Evolutionary conservation across 1,140 invertebrate genomes (phyloP).

Genomic region (Rhopalosiphum padi): DNA sequence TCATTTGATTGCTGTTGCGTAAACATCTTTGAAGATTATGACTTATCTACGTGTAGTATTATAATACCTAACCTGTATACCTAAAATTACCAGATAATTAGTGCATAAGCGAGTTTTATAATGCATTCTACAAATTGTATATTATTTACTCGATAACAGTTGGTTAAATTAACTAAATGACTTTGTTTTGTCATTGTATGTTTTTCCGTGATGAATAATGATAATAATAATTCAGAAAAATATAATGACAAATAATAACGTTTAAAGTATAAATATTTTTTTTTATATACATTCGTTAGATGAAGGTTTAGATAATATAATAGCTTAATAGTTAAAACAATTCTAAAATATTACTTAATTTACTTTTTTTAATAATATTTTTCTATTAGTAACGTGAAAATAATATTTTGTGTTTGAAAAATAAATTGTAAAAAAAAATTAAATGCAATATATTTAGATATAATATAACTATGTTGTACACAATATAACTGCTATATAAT

Average conservation of each 20-base stretch:
- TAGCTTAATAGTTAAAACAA: background rate
- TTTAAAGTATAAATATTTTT: background rate
- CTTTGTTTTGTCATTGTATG: background rate
- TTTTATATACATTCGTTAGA: background rate
- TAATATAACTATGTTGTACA: background rate
- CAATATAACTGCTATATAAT: background rate
- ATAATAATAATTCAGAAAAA: background rate
- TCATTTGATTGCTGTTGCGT: background rate
- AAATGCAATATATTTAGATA: background rate
- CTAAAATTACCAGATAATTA: background rate
- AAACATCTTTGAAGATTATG: background rate
- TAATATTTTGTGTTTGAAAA: background rate
- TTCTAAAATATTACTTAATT: background rate
- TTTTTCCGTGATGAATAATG: background rate
- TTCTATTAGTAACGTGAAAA: background rate
- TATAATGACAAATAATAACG: no score
- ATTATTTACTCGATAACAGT: background rate
- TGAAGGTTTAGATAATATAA: background rate
- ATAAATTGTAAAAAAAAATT: background rate
- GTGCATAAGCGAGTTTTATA: background rate
- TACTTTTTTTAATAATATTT: background rate
- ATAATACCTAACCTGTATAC: background rate
- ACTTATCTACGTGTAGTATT: background rate
- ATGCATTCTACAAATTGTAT: background rate
- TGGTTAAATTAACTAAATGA: background rate